phyloP scores from a whole-genome alignment of 2,113 vertebrate species.

The Caloenas nicobarica region DNA sequence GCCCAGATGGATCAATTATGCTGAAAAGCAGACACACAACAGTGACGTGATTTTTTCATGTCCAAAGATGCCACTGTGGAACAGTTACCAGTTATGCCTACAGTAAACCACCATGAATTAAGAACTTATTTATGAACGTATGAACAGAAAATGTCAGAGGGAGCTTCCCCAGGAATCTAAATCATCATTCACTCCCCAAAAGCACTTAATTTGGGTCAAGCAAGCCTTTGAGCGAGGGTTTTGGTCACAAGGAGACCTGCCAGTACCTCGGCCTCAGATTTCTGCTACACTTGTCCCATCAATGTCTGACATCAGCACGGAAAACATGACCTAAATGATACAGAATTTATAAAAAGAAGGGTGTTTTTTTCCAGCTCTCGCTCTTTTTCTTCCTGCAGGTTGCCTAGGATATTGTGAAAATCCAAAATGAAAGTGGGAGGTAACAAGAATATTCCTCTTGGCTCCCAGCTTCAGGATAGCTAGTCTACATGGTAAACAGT shows the following conservation, averaged over 20 bases:
- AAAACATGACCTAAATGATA: background rate
- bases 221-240: background rate
- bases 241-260: background rate
- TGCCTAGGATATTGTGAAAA: background rate
- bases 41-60: background rate
- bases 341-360: background rate
- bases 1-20: background rate
- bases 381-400: background rate
- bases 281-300: background rate
- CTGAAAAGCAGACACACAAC: background rate
- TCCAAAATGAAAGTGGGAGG: background rate
- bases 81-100: background rate
- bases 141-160: background rate
- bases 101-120: background rate
- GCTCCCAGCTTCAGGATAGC: background rate
- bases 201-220: background rate
- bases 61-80: accelerated
- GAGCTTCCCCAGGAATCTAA: background rate
- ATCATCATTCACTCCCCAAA: background rate
- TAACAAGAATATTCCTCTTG: background rate
- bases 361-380: background rate
- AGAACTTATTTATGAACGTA: background rate
- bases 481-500: background rate
- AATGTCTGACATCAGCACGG: background rate
- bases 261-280: background rate